Evolutionary conservation across 2,888 invertebrate species (phyloP).

Genomic region (Cerceris rybyensis): DNA sequence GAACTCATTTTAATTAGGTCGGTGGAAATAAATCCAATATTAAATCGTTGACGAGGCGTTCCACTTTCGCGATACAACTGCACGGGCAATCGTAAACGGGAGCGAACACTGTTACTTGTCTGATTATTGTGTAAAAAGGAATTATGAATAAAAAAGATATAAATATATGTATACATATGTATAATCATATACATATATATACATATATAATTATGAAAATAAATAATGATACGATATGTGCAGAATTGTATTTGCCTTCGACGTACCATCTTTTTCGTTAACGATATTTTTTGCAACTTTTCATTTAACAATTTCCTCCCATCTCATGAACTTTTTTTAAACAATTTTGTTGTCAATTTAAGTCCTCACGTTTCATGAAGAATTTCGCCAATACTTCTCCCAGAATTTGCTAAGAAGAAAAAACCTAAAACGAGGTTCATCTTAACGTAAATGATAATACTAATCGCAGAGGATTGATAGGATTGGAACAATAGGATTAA

Average conservation of each 20-base stretch:
- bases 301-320: too few relatives aligned
- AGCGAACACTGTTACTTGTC: slow-evolving; percentile 78
- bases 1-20: background rate
- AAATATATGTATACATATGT: slow-evolving; percentile 27
- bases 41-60: slow-evolving; percentile 12
- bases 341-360: too few relatives aligned
- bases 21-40: slow-evolving; percentile 5
- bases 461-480: background rate
- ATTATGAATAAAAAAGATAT: slow-evolving; percentile 73
- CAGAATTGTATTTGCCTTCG: too few relatives aligned
- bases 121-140: slow-evolving; percentile 80
- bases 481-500: background rate
- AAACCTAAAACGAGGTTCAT: too few relatives aligned
- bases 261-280: too few relatives aligned
- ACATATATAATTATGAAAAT: background rate
- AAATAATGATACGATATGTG: too few relatives aligned
- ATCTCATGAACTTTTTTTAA: too few relatives aligned
- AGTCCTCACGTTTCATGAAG: background rate
- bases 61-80: slow-evolving; percentile 34
- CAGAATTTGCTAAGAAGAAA: too few relatives aligned
- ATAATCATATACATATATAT: slow-evolving; percentile 5
- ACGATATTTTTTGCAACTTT: too few relatives aligned
- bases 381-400: too few relatives aligned
- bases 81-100: slow-evolving; percentile 59
- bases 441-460: too few relatives aligned